Conservation (phyloP, 2,888 invertebrate species). For the Agrotis ipsilon region DNA sequence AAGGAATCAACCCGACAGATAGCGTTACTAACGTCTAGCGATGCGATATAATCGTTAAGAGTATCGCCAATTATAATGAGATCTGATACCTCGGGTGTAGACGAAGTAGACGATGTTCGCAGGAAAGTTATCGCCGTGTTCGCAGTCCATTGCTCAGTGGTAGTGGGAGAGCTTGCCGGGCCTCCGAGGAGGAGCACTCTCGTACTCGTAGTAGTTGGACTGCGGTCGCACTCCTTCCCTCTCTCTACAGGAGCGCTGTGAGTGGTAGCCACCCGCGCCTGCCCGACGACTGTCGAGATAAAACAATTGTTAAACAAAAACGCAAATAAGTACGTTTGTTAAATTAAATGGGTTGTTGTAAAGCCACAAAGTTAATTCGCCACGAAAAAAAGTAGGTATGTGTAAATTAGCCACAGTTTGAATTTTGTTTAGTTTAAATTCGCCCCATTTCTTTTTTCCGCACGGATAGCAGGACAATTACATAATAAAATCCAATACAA, state of each 20-base stretch:
- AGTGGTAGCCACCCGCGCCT: conserved; percentile 89
- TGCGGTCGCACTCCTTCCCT: conserved; percentile 92
- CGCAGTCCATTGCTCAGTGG: conserved; percentile 80
- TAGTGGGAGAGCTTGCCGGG: conserved; percentile 89
- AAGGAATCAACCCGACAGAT: conserved; percentile 59
- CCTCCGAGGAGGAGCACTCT: conserved; percentile 92
- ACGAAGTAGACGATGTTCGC: conserved; percentile 15
- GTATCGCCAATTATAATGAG: conserved; percentile 66
- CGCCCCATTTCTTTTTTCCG: too few relatives aligned
- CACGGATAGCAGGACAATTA: too few relatives aligned
- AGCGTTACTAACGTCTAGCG: conserved; percentile 54
- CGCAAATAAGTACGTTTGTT: conserved; percentile 19
- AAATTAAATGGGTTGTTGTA: too few relatives aligned
- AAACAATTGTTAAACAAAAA: conserved; percentile 56
- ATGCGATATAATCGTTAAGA: conserved; percentile 55
- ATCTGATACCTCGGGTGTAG: conserved; percentile 58
- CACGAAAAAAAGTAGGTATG: too few relatives aligned
- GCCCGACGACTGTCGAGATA: conserved; percentile 81
- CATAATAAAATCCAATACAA: too few relatives aligned
- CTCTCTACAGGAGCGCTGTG: conserved; percentile 92
- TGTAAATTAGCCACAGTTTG: too few relatives aligned
- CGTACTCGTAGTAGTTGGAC: conserved; percentile 96
- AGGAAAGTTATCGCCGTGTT: conserved; percentile 31
- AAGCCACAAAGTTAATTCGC: too few relatives aligned
- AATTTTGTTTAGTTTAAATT: too few relatives aligned